Percentiles rank a stretch among this genome's conserved stretches.
These are phyloP conservation scores for Sylvia atricapilla DNA, from an alignment of 2,113 vertebrate genomes.

Conservation along the genomic window DNA sequence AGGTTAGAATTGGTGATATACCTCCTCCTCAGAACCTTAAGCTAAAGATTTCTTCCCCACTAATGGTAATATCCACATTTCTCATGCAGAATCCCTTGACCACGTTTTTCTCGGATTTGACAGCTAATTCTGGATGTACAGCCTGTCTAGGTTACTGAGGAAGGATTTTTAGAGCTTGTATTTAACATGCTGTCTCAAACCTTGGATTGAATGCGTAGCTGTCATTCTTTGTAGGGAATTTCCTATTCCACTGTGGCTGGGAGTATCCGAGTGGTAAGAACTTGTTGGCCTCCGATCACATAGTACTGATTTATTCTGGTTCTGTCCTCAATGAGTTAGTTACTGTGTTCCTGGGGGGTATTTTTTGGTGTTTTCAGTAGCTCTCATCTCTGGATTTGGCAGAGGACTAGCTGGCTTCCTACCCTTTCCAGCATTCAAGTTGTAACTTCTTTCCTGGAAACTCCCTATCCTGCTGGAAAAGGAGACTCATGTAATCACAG, in stretches of 20 bases:
- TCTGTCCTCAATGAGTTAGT: not conserved
- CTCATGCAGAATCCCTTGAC: not conserved
- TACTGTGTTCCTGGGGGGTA: conserved; percentile 30
- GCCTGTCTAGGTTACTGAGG: not conserved
- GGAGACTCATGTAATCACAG: not conserved
- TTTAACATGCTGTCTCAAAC: not conserved
- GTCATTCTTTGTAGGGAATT: conserved; percentile 51
- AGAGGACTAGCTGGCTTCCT: not conserved
- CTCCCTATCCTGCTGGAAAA: not conserved
- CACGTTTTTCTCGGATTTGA: not conserved
- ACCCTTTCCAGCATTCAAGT: not conserved
- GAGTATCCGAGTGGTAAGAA: conserved; percentile 43
- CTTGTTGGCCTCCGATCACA: conserved; percentile 13
- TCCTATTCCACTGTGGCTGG: conserved; percentile 45
- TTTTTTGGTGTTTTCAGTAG: not conserved
- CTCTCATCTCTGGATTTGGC: not conserved
- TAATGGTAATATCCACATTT: accelerated
- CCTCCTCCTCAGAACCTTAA: not conserved
- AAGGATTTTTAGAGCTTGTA: not conserved
- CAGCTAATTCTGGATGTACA: not conserved
- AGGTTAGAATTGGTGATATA: not conserved
- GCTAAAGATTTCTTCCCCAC: not conserved
- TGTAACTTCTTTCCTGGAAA: not conserved
- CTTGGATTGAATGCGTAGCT: not conserved
- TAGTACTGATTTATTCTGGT: not conserved